Conservation (phyloP, 2,113 vertebrate species). For the Pogona vitticeps region DNA sequence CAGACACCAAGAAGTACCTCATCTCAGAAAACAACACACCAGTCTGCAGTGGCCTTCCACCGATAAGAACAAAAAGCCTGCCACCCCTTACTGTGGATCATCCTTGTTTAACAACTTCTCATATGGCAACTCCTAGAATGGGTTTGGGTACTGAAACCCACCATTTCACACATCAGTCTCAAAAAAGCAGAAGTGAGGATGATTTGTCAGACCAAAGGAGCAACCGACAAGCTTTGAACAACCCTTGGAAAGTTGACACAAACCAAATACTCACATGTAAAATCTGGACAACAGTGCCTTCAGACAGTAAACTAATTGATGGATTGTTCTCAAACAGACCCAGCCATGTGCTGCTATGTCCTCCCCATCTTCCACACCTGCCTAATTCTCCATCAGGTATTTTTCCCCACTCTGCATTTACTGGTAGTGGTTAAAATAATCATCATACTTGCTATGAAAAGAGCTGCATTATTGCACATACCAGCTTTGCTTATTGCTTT, state of each 20-base stretch:
- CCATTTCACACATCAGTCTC: constrained; percentile 73
- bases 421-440: neutral
- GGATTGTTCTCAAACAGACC: constrained; percentile 67
- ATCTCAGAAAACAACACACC: constrained; percentile 71
- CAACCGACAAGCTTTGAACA: constrained; percentile 66
- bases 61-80: constrained; percentile 82
- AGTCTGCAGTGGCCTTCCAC: constrained; percentile 73
- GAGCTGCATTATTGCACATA: neutral
- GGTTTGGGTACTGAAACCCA: constrained; percentile 55
- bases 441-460: neutral
- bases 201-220: constrained; percentile 77
- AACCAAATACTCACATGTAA: constrained; percentile 73
- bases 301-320: constrained; percentile 74
- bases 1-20: constrained; percentile 74
- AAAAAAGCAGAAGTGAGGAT: constrained; percentile 83
- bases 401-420: neutral
- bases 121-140: constrained; percentile 55
- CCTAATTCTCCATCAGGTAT: constrained; percentile 80
- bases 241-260: constrained; percentile 73
- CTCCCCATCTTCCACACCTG: constrained; percentile 77
- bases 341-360: constrained; percentile 68
- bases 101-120: constrained; percentile 73
- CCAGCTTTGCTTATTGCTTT: neutral
- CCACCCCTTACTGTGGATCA: constrained; percentile 79
- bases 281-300: constrained; percentile 71